Evolutionary conservation across 2,888 invertebrate genomes (phyloP), one percentile per base, ranked within the genome.

Genomic region (Ophion ellenae): DNA sequence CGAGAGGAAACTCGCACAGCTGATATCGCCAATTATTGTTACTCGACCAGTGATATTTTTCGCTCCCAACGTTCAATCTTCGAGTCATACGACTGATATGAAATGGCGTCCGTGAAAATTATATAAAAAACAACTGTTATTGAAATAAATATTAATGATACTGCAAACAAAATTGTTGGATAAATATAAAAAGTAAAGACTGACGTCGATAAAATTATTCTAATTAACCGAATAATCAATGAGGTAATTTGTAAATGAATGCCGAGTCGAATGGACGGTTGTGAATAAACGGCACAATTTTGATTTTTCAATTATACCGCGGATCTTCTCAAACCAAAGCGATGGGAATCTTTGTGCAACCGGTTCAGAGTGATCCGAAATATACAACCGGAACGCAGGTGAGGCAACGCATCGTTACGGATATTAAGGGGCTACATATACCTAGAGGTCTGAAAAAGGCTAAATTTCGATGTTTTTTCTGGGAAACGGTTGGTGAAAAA

Each of bases 321-420:
- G 17, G 59, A 70, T 70, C 45, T 63, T 20, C 47, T 40, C 24
- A 17, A 61, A 66, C 71, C 32, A 77, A 40, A 75, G 36, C 36
- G 64, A 87, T 87, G 87, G 87, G 87, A 11, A 86, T 87, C 24
- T 79, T 69, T 28, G 84, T 78, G 45, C 63, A 66, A 67, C 73
- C 82, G n/a, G 75, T 79, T 24, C 74, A 81, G 36, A 81, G 81
- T 71, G 83, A 86, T 73, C 83, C 78, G 45, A 78, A 79, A 63
- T 75, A 78, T 47, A 45, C n/a, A 47, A 61, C 59, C 28, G 70
- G 83, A 59, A 28, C 73, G 5, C 84, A 86, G 87, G 87, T 87
- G 79, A 85, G 78, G 81, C 32, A 32, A 66, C 20, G 14, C 24
- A 0, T 9, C 47, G 45, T 73, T 70, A 57, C 67, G 45, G 20